Base-by-base conservation (phyloP, 2,797 vertebrate genomes). In the Epinephelus malabaricus region DNA sequence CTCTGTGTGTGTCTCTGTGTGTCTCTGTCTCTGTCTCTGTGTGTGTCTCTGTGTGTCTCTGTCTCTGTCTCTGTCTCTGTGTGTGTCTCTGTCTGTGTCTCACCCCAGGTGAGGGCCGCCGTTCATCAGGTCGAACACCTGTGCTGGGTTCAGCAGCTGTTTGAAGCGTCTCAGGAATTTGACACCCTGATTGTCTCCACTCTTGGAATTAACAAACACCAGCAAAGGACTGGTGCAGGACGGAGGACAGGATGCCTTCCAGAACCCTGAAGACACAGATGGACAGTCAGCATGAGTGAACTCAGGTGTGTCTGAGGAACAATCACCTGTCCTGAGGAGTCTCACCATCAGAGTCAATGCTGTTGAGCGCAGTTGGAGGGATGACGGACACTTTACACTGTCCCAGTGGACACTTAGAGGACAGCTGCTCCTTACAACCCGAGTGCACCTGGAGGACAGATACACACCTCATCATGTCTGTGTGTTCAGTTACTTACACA, bases 71-170 rank as follows among this genome's bases (percentile, higher is more conserved):
- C 27, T 30, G 27, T 30, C 25, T 25, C 2, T 25, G 2, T 25
- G 25, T 25, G 25, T 27, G 27, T 27, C 27, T 34, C 30, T 2
- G 7, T 34, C 34, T 8, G n/a, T 4, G 15, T 55, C 90, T 89
- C 93, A 99, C 98, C 98, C 98, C 10, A 99, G 96, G 89, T 99
- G 98, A 10, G 98, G 98, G 4, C 98, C 98, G 89, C 98, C 98
- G 10, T 99, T 99, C 98, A 99, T 99, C 84, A 99, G 96, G 92
- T 99, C 98, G 30, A 99, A 99, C 83, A 99, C 98, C 88, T 99
- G 98, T 0, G 98, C 98, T 0, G 98, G 98, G 92, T 99, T 99
- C 79, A 99, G 95, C 74, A 99, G 95, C 80, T 99, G 98, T 68
- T 99, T 99, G 92, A 99, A 99, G 84, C 97, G 96, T 23, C 98